Conservation (phyloP, 2,113 vertebrate species). For the Mixornis gularis region DNA sequence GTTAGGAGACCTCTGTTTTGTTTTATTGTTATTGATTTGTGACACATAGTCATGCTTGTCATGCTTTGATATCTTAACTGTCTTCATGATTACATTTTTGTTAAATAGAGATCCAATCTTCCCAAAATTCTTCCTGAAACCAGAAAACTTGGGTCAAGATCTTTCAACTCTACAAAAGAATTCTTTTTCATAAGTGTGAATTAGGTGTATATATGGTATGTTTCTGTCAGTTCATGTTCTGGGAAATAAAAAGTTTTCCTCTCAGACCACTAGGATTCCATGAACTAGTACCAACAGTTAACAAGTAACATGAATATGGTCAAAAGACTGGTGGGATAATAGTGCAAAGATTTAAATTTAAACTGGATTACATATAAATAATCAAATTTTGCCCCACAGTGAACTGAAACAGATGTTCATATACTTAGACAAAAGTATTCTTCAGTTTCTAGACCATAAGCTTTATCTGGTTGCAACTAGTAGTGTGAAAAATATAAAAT, state of each 20-base stretch:
- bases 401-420: not conserved
- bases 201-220: not conserved
- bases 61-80: not conserved
- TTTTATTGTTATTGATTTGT: not conserved
- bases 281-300: not conserved
- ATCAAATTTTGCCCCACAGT: not conserved
- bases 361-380: not conserved
- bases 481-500: not conserved
- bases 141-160: not conserved
- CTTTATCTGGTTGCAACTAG: not conserved
- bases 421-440: not conserved
- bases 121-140: not conserved
- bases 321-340: not conserved
- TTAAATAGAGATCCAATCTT: not conserved
- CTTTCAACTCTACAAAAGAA: not conserved
- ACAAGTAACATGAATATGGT: not conserved
- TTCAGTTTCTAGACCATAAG: not conserved
- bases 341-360: not conserved
- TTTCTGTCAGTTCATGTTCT: not conserved
- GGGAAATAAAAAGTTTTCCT: not conserved
- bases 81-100: not conserved
- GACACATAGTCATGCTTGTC: not conserved
- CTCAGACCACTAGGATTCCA: not conserved
- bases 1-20: not conserved
- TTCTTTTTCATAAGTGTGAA: not conserved